Percentiles rank a stretch among this genome's conserved stretches.
Evolutionary conservation across 2,888 invertebrate genomes (phyloP).

Genomic region (Tachystola acroxantha): DNA sequence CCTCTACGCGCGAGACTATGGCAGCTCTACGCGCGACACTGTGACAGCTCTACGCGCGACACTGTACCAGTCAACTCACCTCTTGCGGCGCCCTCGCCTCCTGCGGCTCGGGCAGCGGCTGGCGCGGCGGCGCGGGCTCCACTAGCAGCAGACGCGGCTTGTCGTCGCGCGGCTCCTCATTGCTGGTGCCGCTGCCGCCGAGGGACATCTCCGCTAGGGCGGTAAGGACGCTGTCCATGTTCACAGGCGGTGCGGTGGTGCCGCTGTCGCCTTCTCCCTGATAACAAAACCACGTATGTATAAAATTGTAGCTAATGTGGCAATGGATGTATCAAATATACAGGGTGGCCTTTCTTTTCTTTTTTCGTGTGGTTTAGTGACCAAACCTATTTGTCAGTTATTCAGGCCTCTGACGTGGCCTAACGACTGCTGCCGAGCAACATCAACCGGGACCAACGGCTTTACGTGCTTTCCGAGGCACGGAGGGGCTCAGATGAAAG

Average conservation of each 20-base stretch:
- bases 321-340: constrained; percentile 1
- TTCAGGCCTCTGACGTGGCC: too few relatives aligned
- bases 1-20: too few relatives aligned
- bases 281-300: not conserved
- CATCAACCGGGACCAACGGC: too few relatives aligned
- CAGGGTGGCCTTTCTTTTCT: too few relatives aligned
- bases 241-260: constrained; percentile 25
- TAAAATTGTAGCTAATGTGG: too few relatives aligned
- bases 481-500: too few relatives aligned
- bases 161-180: constrained; percentile 27
- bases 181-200: constrained; percentile 11
- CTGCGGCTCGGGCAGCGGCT: constrained; percentile 4
- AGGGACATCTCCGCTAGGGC: constrained; percentile 58
- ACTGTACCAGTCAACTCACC: too few relatives aligned
- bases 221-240: constrained; percentile 52
- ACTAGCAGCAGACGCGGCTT: constrained; percentile 44
- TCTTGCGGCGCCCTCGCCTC: not conserved
- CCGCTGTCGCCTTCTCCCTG: constrained; percentile 62
- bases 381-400: too few relatives aligned
- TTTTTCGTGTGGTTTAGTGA: not conserved
- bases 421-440: too few relatives aligned
- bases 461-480: too few relatives aligned
- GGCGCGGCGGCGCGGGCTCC: constrained; percentile 48
- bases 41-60: too few relatives aligned
- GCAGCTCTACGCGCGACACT: too few relatives aligned